phyloP scores from a whole-genome alignment of 2,113 vertebrate genomes.

The Talpa occidentalis region DNA sequence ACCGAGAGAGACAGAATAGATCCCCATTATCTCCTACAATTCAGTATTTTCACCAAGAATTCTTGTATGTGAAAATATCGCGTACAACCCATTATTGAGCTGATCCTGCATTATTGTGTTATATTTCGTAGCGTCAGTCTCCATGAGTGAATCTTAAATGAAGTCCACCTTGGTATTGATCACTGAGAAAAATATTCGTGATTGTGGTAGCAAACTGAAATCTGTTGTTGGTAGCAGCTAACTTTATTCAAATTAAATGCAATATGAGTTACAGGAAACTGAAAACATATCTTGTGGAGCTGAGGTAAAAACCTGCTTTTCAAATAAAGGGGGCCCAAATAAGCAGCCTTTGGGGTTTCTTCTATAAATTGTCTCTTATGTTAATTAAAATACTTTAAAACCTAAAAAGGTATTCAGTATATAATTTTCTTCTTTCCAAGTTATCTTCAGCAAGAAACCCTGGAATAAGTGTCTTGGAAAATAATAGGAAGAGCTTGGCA shows the following conservation, averaged over 20 bases:
- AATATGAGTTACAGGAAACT: slow-evolving; percentile 72
- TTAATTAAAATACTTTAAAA: slow-evolving; percentile 71
- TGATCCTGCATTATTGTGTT: neutral
- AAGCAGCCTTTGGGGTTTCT: slow-evolving; percentile 23
- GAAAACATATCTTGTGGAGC: slow-evolving; percentile 62
- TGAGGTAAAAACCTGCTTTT: slow-evolving; percentile 52
- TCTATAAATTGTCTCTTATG: slow-evolving; percentile 46
- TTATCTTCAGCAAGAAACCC: slow-evolving; percentile 5
- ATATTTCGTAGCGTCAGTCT: neutral
- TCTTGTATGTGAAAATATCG: neutral
- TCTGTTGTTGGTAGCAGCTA: slow-evolving; percentile 61
- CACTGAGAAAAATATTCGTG: slow-evolving; percentile 60
- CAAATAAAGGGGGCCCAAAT: slow-evolving; percentile 26
- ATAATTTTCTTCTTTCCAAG: neutral
- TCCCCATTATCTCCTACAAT: slow-evolving; percentile 53
- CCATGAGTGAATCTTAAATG: neutral
- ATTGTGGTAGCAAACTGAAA: slow-evolving; percentile 61
- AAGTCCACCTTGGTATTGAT: slow-evolving; percentile 44
- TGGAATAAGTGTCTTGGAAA: neutral
- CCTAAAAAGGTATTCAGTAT: neutral
- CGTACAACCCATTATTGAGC: neutral
- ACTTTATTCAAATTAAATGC: slow-evolving; percentile 75
- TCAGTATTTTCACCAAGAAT: neutral
- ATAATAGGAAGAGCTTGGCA: neutral
- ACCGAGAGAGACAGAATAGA: neutral